These are phyloP conservation scores for Anseranas semipalmata DNA, from an alignment of 2,113 vertebrate species.

Conservation along the genomic window DNA sequence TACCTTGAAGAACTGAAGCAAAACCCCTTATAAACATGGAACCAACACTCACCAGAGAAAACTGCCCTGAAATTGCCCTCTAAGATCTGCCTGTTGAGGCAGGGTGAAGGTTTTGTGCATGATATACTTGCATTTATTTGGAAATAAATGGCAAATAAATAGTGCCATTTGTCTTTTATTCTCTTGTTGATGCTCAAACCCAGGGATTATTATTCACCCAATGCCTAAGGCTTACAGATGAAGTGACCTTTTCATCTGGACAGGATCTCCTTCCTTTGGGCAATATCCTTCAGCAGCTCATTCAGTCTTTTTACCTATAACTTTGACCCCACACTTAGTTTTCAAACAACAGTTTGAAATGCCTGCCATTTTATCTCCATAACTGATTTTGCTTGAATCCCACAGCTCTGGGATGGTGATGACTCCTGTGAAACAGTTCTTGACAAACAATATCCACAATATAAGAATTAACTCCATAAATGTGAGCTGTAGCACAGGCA, in stretches of 20 bases:
- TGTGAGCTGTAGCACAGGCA: not conserved
- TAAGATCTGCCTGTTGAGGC: not conserved
- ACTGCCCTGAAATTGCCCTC: not conserved
- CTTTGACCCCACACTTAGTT: not conserved
- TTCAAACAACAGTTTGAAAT: not conserved
- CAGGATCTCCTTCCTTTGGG: not conserved
- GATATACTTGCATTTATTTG: not conserved
- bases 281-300: not conserved
- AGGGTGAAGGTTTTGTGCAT: not conserved
- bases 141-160: constrained; percentile 15
- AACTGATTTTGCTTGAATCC: not conserved
- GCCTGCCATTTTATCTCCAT: not conserved
- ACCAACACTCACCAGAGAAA: not conserved
- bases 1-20: not conserved
- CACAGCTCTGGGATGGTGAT: not conserved
- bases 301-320: not conserved
- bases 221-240: not conserved
- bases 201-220: constrained; percentile 14
- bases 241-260: constrained; percentile 17
- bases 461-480: not conserved
- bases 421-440: not conserved
- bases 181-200: not conserved
- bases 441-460: not conserved
- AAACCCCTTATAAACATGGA: not conserved
- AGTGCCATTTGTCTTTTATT: not conserved